Evolutionary conservation across 2,888 invertebrate species (phyloP).

Genomic region (Calameuta idolon): DNA sequence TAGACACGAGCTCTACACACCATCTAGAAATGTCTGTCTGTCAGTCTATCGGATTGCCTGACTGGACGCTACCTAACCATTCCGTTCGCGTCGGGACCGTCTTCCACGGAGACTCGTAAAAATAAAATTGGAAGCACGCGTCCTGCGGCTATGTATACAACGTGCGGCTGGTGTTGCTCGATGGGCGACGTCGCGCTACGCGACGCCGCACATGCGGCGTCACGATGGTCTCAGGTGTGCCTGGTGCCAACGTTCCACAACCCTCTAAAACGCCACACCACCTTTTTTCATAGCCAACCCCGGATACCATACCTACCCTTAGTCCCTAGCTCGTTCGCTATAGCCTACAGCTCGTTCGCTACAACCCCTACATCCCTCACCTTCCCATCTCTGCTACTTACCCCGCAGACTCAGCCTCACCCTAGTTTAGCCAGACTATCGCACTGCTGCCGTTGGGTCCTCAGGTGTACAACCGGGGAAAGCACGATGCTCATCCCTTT

Average conservation of each 20-base stretch:
- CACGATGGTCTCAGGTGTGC: conserved; percentile 8
- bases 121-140: conserved; percentile 12
- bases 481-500: neutral
- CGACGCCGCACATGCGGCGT: conserved; percentile 1
- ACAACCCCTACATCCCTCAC: neutral
- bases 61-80: neutral
- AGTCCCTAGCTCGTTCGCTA: neutral
- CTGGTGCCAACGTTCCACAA: neutral
- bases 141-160: neutral
- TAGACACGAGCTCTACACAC: neutral
- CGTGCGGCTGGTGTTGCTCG: neutral
- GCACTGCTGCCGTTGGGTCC: neutral
- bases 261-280: neutral
- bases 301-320: neutral
- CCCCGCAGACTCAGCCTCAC: neutral
- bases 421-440: neutral
- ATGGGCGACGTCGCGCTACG: neutral
- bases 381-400: neutral
- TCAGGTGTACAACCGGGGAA: neutral
- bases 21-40: neutral
- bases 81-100: neutral
- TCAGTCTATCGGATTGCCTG: neutral
- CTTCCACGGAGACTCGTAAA: conserved; percentile 5
- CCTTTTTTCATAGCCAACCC: neutral
- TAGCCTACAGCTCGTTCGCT: neutral